Evolutionary conservation across 2,113 vertebrate genomes (phyloP).

Genomic region (Chaetorhynchus papuensis): DNA sequence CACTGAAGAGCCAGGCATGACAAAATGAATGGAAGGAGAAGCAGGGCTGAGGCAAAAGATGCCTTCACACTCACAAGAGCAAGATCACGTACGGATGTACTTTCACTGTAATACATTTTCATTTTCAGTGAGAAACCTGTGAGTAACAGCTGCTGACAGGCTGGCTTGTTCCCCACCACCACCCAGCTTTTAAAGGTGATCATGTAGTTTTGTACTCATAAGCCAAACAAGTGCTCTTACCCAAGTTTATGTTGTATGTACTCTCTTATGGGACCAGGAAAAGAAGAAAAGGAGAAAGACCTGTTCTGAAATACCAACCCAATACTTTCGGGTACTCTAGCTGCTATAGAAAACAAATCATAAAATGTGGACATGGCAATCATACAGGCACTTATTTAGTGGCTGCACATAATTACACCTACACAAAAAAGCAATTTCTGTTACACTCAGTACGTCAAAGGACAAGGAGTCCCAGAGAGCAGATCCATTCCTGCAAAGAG

Average conservation of each 20-base stretch:
- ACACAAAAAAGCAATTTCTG: neutral
- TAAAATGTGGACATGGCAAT: neutral
- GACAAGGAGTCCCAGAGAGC: neutral
- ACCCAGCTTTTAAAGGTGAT: neutral
- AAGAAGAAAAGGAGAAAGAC: neutral
- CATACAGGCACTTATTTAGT: neutral
- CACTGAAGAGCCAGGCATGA: neutral
- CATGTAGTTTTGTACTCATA: neutral
- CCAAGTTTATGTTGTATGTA: neutral
- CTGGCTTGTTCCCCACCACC: neutral
- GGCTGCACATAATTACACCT: neutral
- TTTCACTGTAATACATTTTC: neutral
- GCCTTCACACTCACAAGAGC: neutral
- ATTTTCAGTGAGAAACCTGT: neutral
- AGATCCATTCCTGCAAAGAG: neutral
- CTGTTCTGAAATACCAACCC: neutral
- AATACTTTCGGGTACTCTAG: neutral
- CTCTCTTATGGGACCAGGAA: neutral
- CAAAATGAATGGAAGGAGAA: neutral
- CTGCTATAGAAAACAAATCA: neutral
- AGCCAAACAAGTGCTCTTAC: neutral
- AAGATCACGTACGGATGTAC: neutral
- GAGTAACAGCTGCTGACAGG: neutral
- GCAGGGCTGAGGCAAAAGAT: neutral
- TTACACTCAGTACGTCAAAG: accelerated